Evolutionary conservation across 2,797 vertebrate species (phyloP).

Genomic region (Neosilurus mollespiculum): DNA sequence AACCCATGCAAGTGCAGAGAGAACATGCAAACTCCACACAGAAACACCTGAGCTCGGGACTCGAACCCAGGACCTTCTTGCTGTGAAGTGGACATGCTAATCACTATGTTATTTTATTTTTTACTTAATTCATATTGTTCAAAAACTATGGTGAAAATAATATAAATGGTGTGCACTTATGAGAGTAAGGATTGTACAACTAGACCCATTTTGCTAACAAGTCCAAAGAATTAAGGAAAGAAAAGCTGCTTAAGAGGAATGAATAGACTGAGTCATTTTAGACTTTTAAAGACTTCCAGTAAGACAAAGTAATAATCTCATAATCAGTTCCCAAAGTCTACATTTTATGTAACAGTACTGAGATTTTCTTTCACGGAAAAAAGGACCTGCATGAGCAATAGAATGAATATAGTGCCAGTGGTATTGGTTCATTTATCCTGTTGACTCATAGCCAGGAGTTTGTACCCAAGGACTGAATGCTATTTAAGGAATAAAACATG

Average conservation of each 20-base stretch:
- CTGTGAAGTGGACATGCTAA: too few relatives aligned
- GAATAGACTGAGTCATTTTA: neutral
- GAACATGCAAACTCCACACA: too few relatives aligned
- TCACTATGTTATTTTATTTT: too few relatives aligned
- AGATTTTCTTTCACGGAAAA: neutral
- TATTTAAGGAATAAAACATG: neutral
- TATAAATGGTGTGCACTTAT: neutral
- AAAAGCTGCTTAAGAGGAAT: neutral
- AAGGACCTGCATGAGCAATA: neutral
- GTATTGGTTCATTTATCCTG: neutral
- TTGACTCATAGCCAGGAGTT: neutral
- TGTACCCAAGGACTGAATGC: neutral
- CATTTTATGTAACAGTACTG: neutral
- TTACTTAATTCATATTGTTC: neutral
- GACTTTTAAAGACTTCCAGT: slow-evolving; percentile 3
- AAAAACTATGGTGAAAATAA: neutral
- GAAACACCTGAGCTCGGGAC: too few relatives aligned
- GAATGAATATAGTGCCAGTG: neutral
- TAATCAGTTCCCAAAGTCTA: neutral
- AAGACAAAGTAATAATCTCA: slow-evolving; percentile 4
- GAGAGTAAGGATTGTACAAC: neutral
- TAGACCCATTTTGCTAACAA: neutral
- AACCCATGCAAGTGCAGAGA: too few relatives aligned
- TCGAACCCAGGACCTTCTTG: too few relatives aligned
- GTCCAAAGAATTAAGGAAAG: neutral